phyloP scores from a whole-genome alignment of 1,140 invertebrate species.

The Drosophila mojavensis region DNA sequence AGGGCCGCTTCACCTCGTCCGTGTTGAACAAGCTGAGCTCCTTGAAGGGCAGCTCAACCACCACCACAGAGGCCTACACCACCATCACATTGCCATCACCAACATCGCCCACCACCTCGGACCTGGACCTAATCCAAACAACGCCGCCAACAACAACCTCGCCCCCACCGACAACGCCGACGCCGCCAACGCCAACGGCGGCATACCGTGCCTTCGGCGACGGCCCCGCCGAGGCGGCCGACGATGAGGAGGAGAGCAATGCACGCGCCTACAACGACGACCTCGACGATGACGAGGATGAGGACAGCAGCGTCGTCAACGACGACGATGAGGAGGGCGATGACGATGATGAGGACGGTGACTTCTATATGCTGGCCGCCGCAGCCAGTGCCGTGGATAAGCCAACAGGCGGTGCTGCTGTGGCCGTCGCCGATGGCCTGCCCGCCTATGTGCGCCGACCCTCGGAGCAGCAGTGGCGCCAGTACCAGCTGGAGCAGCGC shows the following conservation, averaged over 20 bases:
- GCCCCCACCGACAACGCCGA: not conserved
- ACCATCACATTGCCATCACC: not conserved
- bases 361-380: conserved; percentile 42
- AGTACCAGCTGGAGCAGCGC: conserved; percentile 62
- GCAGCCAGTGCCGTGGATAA: not conserved
- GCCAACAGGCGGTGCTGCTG: not conserved
- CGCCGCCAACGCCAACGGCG: not conserved
- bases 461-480: conserved; percentile 61
- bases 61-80: conserved; percentile 4
- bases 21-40: conserved; percentile 59
- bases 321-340: not conserved
- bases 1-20: conserved; percentile 57
- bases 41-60: conserved; percentile 35
- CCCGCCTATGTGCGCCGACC: conserved; percentile 30
- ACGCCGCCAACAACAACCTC: not conserved
- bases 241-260: conserved; percentile 9
- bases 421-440: not conserved
- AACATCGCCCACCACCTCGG: not conserved
- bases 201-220: not conserved
- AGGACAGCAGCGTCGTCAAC: conserved; percentile 6
- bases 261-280: conserved; percentile 18
- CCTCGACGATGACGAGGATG: conserved; percentile 39
- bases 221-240: not conserved
- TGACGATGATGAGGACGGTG: conserved; percentile 40
- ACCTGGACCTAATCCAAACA: not conserved